Evolutionary conservation across 2,888 invertebrate species (phyloP), one percentile per base, ranked within the genome.

Genomic region (Cataglyphis altisquamis): DNA sequence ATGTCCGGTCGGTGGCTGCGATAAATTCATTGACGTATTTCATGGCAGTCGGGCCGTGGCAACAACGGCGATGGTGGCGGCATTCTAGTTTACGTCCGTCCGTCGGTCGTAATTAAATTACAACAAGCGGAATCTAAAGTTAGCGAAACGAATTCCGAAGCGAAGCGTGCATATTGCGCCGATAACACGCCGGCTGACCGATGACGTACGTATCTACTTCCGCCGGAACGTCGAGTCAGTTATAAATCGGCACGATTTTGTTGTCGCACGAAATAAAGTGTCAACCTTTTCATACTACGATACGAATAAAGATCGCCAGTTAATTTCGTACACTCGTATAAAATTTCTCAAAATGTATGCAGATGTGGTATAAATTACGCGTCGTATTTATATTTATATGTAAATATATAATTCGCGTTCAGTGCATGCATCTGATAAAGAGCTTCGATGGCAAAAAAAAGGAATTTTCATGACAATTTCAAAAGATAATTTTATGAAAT

Each of bases 11-110:
- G 73, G 78, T 60, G 78, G 74, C 78, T 73, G 73, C 78, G 78
- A 80, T 80, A 80, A 80, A 80, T 80, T 80, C 78, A 80, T 80
- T 80, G 78, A 80, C 78, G 73, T 80, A 80, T 80, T 80, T 80
- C 78, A 80, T 80, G 29, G 67, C 29, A 21, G 67, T 29, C 57
- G 21, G 25, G 66, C 45, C 25, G 29, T 25, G 66, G 41, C 64
- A 41, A 41, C 66, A 29, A 32, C 52, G 57, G 41, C 57, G 18
- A 21, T 55, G 57, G 39, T 64, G 29, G 66, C 39, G 25, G 67
- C 77, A 57, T 80, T 80, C 78, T 60, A 80, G 78, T 73, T 80
- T 45, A 45, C 60, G 57, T 52, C 72, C 57, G 78, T 64, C 25
- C 75, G 75, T 80, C 73, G 73, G 2, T 48, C 73, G 78, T 80